Evolutionary conservation across 2,113 vertebrate species (phyloP), one percentile per base, ranked within the genome.

Genomic region (Glareola pratincola): DNA sequence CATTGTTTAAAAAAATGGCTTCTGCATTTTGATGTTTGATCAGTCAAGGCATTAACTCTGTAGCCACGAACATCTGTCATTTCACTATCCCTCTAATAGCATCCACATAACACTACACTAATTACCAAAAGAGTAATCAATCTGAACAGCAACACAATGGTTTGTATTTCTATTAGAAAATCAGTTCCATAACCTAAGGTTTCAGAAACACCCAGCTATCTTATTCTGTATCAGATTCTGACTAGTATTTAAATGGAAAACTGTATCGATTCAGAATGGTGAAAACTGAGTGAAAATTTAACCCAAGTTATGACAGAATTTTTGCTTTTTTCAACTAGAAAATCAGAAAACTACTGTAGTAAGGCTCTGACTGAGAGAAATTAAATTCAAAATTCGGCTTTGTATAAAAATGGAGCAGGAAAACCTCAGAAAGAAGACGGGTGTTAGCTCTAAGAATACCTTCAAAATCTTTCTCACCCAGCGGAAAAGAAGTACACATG

Each of bases 231-330:
- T 12, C 26, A 36, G 13, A 8, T 57, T 56, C 60, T 74, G 39
- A 45, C 13, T 16, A 5, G 50, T 22, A 34, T 41, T 78, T 36
- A 21, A 43, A 9, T 4, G 14, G 59, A 66, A 85, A 88, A 74
- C 1, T 0, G 2, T 23, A 3, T 50, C 2, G 4, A 72, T 37
- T 30, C 51, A 57, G 16, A 51, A 29, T 34, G 26, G 26, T 45
- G 32, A 72, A 82, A 88, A 37, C 21, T 34, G 59, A 4, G 45
- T 11, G 37, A 41, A 85, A 82, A n/a, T 47, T 67, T 48, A 4
- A 39, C 45, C 23, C 11, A 8, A 45, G 16, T 53, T 53, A 8
- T 3, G 59, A 68, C 1, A 32, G 27, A 88, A 71, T 41, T 71
- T 85, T 60, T 72, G 24, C 47, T 79, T 85, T 79, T 51, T 63